These are phyloP conservation scores for Lateolabrax maculatus DNA, from an alignment of 2,797 vertebrate species.

Conservation along the genomic window DNA sequence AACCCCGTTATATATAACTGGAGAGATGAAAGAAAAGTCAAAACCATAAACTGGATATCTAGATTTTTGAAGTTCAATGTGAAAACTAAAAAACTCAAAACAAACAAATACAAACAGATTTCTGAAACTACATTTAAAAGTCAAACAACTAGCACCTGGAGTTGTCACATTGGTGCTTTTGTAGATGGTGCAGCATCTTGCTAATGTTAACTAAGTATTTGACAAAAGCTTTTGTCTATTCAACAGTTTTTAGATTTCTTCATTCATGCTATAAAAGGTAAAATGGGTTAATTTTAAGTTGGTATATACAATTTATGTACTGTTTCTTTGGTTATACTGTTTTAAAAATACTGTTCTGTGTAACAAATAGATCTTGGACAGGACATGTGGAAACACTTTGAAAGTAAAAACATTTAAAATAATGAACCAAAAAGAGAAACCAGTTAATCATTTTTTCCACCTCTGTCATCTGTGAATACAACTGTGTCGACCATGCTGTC, in stretches of 20 bases:
- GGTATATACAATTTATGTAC: neutral
- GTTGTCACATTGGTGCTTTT: slow-evolving; percentile 2
- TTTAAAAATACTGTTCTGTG: no score
- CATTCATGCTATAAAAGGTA: neutral
- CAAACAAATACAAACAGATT: neutral
- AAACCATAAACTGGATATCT: neutral
- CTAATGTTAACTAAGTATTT: neutral
- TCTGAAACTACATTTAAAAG: neutral
- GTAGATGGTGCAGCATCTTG: neutral
- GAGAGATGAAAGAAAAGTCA: no score
- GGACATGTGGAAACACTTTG: no score
- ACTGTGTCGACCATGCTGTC: neutral
- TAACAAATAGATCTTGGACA: no score
- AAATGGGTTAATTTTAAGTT: neutral
- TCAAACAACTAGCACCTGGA: neutral
- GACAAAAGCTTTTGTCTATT: slow-evolving; percentile 1
- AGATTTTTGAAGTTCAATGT: neutral
- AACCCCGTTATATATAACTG: neutral
- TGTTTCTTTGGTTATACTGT: neutral
- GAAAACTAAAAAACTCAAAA: neutral
- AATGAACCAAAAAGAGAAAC: slow-evolving; percentile 2
- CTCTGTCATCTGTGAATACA: neutral
- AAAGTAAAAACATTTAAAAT: neutral
- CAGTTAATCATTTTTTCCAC: neutral
- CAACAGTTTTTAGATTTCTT: slow-evolving; percentile 9